Evolutionary conservation across 2,113 vertebrate species (phyloP).

Genomic region (Cygnus atratus): DNA sequence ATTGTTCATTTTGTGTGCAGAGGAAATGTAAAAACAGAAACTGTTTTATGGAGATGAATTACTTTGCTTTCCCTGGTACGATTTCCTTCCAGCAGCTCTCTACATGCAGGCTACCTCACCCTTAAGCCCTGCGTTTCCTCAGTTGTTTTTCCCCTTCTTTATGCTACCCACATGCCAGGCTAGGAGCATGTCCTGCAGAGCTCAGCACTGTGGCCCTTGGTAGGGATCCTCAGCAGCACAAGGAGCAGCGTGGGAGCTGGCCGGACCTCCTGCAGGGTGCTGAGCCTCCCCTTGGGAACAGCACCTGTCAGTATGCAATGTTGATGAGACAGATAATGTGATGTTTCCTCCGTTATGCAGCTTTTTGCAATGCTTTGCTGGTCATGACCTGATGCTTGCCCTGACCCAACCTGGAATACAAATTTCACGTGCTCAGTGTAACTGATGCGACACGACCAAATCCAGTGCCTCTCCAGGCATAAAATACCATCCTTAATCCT

Average conservation of each 20-base stretch:
- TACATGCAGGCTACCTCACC: neutral
- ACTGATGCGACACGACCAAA: neutral
- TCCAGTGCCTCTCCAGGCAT: neutral
- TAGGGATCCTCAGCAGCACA: accelerated
- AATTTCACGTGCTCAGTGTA: neutral
- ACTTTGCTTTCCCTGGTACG: accelerated
- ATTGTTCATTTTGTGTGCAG: neutral
- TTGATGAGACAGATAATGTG: neutral
- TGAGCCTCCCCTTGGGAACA: accelerated
- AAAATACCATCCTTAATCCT: neutral
- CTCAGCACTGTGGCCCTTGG: neutral
- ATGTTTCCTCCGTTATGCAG: neutral
- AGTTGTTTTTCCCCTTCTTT: accelerated
- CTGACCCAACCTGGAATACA: neutral
- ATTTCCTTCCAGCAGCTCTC: neutral
- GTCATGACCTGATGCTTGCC: neutral
- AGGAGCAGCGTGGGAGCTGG: neutral
- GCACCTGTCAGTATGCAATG: accelerated
- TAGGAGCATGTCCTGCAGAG: neutral
- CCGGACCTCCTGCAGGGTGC: neutral
- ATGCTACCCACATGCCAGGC: neutral
- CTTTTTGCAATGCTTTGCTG: neutral
- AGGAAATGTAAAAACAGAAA: neutral
- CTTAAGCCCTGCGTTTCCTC: neutral
- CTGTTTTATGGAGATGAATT: neutral